These are phyloP conservation scores for Mizuhopecten yessoensis DNA, from an alignment of 1,140 invertebrate species.

Conservation along the genomic window DNA sequence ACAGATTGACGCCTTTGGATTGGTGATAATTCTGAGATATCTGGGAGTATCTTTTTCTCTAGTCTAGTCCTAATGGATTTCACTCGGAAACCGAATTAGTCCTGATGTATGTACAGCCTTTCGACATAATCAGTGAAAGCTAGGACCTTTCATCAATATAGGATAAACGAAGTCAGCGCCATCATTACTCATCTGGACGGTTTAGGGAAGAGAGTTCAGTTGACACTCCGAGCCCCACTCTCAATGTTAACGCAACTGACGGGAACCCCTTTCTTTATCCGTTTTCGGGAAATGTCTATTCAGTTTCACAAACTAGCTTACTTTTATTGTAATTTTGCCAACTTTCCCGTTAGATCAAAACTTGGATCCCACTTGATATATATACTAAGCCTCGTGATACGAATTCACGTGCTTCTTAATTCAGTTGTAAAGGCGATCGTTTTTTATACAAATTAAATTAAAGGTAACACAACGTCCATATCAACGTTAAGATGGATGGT, in stretches of 20 bases:
- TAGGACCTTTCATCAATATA: slow-evolving; percentile 8
- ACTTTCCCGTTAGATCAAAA: neutral
- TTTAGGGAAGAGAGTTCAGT: neutral
- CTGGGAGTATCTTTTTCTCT: neutral
- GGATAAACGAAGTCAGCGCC: neutral
- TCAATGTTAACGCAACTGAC: too few relatives aligned
- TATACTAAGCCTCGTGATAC: too few relatives aligned
- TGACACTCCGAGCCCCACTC: neutral
- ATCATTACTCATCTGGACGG: neutral
- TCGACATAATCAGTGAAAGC: neutral
- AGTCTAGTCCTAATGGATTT: neutral
- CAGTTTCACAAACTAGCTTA: neutral
- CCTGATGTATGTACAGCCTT: neutral
- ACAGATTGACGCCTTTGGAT: slow-evolving; percentile 24
- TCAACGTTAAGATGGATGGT: too few relatives aligned
- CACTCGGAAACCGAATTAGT: neutral
- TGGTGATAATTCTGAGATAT: neutral
- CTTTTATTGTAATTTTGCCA: neutral
- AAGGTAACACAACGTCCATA: neutral
- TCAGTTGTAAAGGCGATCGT: neutral
- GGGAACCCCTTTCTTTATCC: neutral
- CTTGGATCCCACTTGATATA: too few relatives aligned
- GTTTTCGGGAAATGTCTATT: neutral
- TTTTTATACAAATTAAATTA: neutral
- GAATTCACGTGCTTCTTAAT: neutral